A percentile compares a stretch with the other conserved stretches of the same genome.
Evolutionary conservation across 2,888 invertebrate species (phyloP).

Genomic region (Mimumesa dahlbomi): DNA sequence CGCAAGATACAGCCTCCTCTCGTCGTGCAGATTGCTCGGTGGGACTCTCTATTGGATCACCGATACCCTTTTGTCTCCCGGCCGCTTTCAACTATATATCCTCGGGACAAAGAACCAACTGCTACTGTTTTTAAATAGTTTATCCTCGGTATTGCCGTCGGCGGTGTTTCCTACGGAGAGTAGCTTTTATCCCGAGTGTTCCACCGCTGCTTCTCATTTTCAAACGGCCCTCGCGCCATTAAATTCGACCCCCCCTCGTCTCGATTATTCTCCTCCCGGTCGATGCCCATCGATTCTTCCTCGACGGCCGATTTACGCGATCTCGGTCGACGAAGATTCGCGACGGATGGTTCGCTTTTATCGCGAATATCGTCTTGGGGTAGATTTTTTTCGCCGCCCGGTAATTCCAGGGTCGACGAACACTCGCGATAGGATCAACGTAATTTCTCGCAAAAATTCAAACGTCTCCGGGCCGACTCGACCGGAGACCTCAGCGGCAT

Average conservation of each 20-base stretch:
- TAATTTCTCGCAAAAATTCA: no score
- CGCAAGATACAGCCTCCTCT: conserved; percentile 52
- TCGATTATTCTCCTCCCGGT: no score
- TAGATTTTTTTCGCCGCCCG: no score
- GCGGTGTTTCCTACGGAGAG: not conserved
- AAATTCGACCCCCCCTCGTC: no score
- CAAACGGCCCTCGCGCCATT: not conserved
- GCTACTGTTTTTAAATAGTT: conserved; percentile 51
- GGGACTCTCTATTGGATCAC: conserved; percentile 61
- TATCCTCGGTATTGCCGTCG: conserved; percentile 18
- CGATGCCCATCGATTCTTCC: no score
- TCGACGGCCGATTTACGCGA: no score
- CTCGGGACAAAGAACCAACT: conserved; percentile 60
- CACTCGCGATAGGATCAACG: no score
- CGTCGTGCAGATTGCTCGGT: conserved; percentile 39
- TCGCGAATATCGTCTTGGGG: no score
- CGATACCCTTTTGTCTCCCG: conserved; percentile 57
- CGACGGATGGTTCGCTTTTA: no score
- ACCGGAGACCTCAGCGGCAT: not conserved
- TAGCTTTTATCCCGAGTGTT: not conserved
- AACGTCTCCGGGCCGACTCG: no score
- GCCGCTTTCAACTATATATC: conserved; percentile 47
- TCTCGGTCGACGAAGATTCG: no score
- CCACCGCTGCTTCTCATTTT: not conserved
- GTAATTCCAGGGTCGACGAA: no score